Evolutionary conservation across 1,140 invertebrate genomes (phyloP), one percentile per base, ranked within the genome.

Genomic region (Nephotettix cincticeps): DNA sequence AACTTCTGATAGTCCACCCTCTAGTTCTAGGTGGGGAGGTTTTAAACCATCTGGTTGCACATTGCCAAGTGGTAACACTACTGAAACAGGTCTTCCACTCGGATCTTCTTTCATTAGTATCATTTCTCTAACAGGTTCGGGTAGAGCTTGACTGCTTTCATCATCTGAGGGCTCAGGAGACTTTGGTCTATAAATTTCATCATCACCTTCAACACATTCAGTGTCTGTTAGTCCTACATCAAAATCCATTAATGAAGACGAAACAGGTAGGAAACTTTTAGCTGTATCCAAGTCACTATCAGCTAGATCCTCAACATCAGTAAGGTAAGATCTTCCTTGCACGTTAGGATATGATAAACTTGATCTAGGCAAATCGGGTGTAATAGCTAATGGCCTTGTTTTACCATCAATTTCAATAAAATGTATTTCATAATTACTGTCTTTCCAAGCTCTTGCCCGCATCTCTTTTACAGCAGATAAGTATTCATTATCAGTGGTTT

Each of bases 41-140:
- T 76, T 77, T 51, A 83, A 78, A 3, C 80, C 80, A 72, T 79
- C 77, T 25, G 78, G 76, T 45, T 78, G 75, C 65, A 78, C 78
- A 28, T 76, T 80, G 47, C 82, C 80, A 72, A 85, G 76, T 6
- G 83, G 82, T 75, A 82, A 77, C 1, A 84, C 81, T 43, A 80
- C 78, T 3, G 81, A 79, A 21, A 79, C 81, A 0, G 82, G 84
- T 25, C 80, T 78, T 1, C 83, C 80, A 63, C 77, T 76, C 32
- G 81, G 76, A 75, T 82, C 81, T 74, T 85, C 84, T 69, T 82
- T 80, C 1, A 84, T 71, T 21, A 84, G 72, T 61, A 84, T 77
- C 27, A 86, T 74, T 72, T 84, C 82, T 47, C 84, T 78, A 64
- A 79, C 78, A 27, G 83, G 77, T 36, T 78, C 64, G 27, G 84